Base-by-base conservation (phyloP, 2,113 vertebrate genomes). In the Epinephelus cyanopodus region DNA sequence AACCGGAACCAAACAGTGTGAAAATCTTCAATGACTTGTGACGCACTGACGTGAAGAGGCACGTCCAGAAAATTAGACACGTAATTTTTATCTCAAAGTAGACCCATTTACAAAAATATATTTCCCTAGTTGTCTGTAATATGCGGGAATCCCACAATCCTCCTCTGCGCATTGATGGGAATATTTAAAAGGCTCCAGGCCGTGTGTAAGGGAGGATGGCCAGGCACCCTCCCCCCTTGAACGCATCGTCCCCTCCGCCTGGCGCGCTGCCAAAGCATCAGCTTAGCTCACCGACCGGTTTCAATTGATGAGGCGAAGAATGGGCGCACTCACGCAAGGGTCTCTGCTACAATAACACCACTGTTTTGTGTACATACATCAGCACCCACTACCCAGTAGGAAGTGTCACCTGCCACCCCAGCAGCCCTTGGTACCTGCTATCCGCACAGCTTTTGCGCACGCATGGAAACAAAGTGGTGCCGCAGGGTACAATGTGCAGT, bases 251-350 rank as follows among this genome's bases (percentile, higher is more conserved):
- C 48, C 42, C 66, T 53, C 53, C 2, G 48, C 19, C 60, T 92
- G 93, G 92, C 85, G 15, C 19, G 14, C 39, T 56, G 88, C 91
- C 93, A 92, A 66, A 63, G 27, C 89, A 79, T 83, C 86, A 66
- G 91, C 82, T 92, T 89, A 91, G 77, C 73, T 77, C 92, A 61
- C 69, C 39, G 68, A 54, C 65, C 68, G 48, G 65, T 78, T 90
- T 89, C 72, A 89, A 80, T 79, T 83, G 82, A 88, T 79, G 77
- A 89, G 72, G 54, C 6, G 21, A 78, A 92, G 84, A 91, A 92
- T 83, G 78, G 79, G 29, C 73, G 70, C 85, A 87, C 90, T 89
- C 91, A 89, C 80, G 85, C 76, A 85, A 76, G 74, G 74, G 52
- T 85, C 71, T 56, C 68, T 6, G 65, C 83, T 42, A 90, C 90